A percentile compares a stretch with the other conserved stretches of the same genome.
Evolutionary conservation across 2,888 invertebrate species (phyloP).

Genomic region (Nymphalis urticae): DNA sequence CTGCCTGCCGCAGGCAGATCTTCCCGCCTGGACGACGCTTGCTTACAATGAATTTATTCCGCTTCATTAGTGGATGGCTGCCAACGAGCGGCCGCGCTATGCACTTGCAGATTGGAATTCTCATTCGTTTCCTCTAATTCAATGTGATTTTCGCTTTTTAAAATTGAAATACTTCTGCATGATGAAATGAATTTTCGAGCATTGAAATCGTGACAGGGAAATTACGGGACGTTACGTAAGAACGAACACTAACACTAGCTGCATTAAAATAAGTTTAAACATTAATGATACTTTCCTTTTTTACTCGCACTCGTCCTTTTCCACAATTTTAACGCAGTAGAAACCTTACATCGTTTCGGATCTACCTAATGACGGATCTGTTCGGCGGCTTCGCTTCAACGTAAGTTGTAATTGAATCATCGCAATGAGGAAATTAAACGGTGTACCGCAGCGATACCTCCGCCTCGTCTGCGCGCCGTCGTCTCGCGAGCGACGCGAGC

Average conservation of each 20-base stretch:
- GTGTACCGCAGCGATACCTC: constrained; percentile 14
- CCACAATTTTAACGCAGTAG: neutral
- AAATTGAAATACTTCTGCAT: constrained; percentile 10
- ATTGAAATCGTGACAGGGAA: neutral
- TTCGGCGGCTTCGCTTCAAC: neutral
- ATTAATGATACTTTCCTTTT: too few relatives aligned
- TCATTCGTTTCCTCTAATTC: constrained; percentile 29
- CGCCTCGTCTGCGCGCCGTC: constrained; percentile 11
- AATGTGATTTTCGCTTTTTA: constrained; percentile 29
- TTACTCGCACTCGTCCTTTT: too few relatives aligned
- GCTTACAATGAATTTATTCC: constrained; percentile 41
- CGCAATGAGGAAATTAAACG: constrained; percentile 26
- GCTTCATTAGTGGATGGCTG: constrained; percentile 45
- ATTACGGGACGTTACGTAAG: neutral
- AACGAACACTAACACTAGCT: neutral
- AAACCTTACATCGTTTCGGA: neutral
- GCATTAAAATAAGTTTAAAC: neutral
- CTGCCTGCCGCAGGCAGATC: neutral
- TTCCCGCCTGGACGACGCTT: constrained; percentile 16
- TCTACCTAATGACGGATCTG: neutral
- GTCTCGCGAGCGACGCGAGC: neutral
- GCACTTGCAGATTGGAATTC: constrained; percentile 41
- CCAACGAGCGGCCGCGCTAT: constrained; percentile 32
- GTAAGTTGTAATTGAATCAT: constrained; percentile 25
- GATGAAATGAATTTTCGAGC: neutral